Base-by-base conservation (phyloP, 2,113 vertebrate species). In the Ceratotherium simum region DNA sequence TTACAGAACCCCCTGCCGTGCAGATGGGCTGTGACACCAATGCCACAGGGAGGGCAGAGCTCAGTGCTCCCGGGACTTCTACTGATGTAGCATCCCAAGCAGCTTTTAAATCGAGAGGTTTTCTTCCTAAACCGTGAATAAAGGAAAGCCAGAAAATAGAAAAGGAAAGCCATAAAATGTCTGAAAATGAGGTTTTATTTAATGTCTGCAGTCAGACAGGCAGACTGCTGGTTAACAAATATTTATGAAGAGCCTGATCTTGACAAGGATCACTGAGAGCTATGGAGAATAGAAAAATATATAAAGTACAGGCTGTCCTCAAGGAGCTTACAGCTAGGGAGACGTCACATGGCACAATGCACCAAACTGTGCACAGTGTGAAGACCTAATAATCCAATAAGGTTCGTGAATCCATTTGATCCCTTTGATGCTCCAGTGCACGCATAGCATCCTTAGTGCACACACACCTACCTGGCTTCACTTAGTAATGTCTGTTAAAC, bases 81-180 rank as follows among this genome's bases (percentile, higher is more conserved):
- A 67, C 72, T n/a, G 20, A 82, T 25, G 51, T 8, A 97, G 88
- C 33, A 72, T 92, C 91, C 83, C 64, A 96, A 91, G 60, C 75
- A 97, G 84, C 81, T 94, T 95, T 76, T 79, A 72, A 54, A 92
- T 78, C 94, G 79, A 73, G 39, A 75, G 92, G 65, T 67, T 98
- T 97, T 75, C 79, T 81, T 97, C 87, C 56, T 78, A 72, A 84
- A 33, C 48, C 46, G 64, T 36, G 64, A 81, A 80, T 58, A 84
- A 75, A 96, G 8, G 20, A 81, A 94, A 72, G 10, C 29, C 65
- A 62, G 23, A 83, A 56, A 23, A 31, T 25, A 81, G 33, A 88
- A 72, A 93, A 81, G 31, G 20, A 96, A 79, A 62, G 12, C 7
- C 39, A 8, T 20, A 31, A 36, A 10, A 54, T 11, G 17, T 42